phyloP scores from a whole-genome alignment of 2,113 vertebrate genomes.

The Tragelaphus buxtoni region DNA sequence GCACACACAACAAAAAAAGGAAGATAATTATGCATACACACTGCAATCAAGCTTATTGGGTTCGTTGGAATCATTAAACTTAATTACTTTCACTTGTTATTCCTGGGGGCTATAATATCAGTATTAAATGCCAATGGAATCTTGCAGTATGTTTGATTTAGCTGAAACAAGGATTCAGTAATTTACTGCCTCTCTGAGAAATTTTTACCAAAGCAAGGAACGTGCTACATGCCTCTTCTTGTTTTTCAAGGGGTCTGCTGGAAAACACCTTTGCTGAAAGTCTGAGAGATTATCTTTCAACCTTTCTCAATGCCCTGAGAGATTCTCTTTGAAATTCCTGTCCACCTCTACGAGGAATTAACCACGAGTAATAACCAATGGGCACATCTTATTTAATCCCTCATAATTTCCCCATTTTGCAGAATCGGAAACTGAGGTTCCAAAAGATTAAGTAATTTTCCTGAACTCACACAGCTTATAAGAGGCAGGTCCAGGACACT shows the following conservation, averaged over 20 bases:
- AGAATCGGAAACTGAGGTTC: background rate
- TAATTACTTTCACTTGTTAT: constrained; percentile 80
- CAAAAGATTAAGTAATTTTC: background rate
- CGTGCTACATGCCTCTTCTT: background rate
- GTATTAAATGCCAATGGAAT: constrained; percentile 72
- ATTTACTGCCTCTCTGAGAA: constrained; percentile 13
- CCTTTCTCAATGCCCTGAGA: background rate
- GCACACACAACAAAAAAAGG: background rate
- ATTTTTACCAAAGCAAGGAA: constrained; percentile 30
- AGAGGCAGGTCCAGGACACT: background rate
- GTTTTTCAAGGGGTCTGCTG: background rate
- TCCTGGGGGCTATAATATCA: constrained; percentile 74
- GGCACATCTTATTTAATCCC: background rate
- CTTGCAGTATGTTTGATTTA: constrained; percentile 63
- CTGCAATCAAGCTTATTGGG: constrained; percentile 67
- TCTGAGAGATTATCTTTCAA: too few species aligned
- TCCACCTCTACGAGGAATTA: background rate
- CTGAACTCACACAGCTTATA: background rate
- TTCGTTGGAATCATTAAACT: constrained; percentile 79
- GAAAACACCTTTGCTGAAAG: background rate
- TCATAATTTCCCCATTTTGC: background rate
- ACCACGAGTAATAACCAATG: background rate
- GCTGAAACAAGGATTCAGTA: constrained; percentile 44
- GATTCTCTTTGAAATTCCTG: background rate
- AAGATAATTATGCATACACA: constrained; percentile 73